A percentile compares a stretch with the other conserved stretches of the same genome.
These are phyloP conservation scores for Psilopsiagon aurifrons DNA, from an alignment of 2,113 vertebrate genomes.

Conservation along the genomic window DNA sequence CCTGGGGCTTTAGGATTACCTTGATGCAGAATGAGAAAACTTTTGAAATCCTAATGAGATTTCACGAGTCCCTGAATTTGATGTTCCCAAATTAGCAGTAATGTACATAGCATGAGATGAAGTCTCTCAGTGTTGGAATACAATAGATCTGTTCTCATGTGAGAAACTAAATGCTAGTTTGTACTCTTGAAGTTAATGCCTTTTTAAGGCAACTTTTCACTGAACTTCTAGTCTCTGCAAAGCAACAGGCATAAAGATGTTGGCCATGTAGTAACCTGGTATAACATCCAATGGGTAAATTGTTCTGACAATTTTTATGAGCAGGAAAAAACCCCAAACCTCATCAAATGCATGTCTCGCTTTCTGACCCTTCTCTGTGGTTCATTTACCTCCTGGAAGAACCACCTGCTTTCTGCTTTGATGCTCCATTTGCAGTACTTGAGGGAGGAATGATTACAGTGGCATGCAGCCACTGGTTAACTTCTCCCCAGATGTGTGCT, in stretches of 20 bases:
- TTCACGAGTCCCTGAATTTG: not conserved
- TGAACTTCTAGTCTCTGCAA: not conserved
- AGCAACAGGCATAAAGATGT: not conserved
- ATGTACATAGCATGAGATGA: not conserved
- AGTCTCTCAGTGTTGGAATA: not conserved
- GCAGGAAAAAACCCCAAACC: not conserved
- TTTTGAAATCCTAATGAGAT: not conserved
- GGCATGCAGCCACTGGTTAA: conserved; percentile 50
- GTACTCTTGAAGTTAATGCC: not conserved
- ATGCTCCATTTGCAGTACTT: conserved; percentile 55
- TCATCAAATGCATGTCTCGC: not conserved
- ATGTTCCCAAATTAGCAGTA: not conserved
- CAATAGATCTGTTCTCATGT: rapidly evolving
- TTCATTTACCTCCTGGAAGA: conserved; percentile 62
- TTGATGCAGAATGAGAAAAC: not conserved
- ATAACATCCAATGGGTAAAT: conserved; percentile 23
- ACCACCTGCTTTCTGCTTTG: conserved; percentile 65
- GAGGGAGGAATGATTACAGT: conserved; percentile 50
- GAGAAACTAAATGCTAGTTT: not conserved
- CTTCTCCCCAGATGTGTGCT: conserved; percentile 61
- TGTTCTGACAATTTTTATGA: conserved; percentile 53
- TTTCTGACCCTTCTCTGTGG: conserved; percentile 54
- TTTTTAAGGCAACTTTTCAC: not conserved
- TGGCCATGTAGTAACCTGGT: not conserved
- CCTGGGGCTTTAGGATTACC: not conserved